Evolutionary conservation across 1,140 invertebrate species (phyloP).

Genomic region (Heliconius hermathena): DNA sequence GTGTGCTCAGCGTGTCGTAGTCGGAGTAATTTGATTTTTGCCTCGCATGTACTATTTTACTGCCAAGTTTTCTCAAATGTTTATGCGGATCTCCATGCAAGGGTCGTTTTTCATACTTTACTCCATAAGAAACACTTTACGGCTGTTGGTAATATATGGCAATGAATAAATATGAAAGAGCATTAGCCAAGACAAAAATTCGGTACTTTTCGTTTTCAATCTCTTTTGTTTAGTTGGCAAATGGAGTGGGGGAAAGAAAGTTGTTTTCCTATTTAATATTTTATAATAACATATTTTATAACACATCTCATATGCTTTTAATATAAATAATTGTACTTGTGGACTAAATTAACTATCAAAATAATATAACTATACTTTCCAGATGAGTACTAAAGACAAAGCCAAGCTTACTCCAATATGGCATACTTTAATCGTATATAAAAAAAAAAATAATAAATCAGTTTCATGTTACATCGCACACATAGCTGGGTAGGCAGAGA

Average conservation of each 20-base stretch:
- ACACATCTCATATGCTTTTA: too few relatives aligned
- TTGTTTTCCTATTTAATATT: background rate
- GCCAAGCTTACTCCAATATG: too few relatives aligned
- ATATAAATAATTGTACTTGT: too few relatives aligned
- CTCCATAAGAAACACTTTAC: constrained; percentile 2
- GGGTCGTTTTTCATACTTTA: background rate
- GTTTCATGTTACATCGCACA: too few relatives aligned
- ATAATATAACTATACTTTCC: too few relatives aligned
- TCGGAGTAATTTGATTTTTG: constrained; percentile 3
- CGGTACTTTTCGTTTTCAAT: background rate
- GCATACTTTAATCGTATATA: too few relatives aligned
- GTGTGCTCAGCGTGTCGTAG: background rate
- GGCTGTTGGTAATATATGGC: background rate
- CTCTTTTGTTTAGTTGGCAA: background rate
- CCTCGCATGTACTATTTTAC: background rate
- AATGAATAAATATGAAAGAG: background rate
- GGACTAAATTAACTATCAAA: too few relatives aligned
- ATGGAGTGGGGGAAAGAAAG: background rate
- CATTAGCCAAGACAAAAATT: constrained; percentile 5
- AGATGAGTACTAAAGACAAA: too few relatives aligned
- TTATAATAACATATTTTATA: background rate
- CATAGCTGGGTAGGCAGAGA: too few relatives aligned
- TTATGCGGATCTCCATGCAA: background rate
- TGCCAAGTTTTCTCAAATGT: constrained; percentile 7
- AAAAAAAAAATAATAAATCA: too few relatives aligned